Percentiles rank a stretch among this genome's conserved stretches.
phyloP scores from a whole-genome alignment of 2,797 vertebrate species.

The Tangara arthus region DNA sequence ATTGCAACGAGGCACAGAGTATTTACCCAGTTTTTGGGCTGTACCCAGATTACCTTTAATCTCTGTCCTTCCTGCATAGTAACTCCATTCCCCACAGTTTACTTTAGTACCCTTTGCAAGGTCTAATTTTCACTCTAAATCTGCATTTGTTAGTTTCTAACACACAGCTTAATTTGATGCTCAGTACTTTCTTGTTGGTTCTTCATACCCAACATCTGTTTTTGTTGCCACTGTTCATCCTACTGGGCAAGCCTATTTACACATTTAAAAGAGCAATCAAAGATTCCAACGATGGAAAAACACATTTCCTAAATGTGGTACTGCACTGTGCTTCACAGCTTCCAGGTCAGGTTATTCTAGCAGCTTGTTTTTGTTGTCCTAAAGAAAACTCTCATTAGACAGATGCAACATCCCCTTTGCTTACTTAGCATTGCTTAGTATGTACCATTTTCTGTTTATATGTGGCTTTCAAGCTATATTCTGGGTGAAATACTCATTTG shows the following conservation, averaged over 20 bases:
- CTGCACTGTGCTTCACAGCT: neutral
- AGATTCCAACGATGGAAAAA: neutral
- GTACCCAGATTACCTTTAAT: constrained; percentile 4
- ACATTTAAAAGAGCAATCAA: neutral
- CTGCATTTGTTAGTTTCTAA: neutral
- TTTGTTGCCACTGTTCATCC: neutral
- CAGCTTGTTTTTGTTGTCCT: neutral
- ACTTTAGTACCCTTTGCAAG: neutral
- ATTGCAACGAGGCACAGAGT: neutral
- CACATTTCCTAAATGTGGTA: neutral
- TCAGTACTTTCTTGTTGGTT: neutral
- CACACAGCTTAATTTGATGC: neutral
- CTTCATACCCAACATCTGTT: neutral
- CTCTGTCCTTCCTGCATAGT: neutral
- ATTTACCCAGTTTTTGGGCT: neutral
- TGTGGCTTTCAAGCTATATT: neutral
- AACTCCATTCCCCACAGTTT: neutral
- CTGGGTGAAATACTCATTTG: neutral
- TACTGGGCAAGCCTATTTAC: neutral
- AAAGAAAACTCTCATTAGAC: neutral
- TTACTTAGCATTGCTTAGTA: neutral
- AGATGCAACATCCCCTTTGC: neutral
- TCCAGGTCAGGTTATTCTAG: neutral
- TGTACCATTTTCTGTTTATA: neutral
- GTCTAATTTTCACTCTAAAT: neutral